phyloP scores from a whole-genome alignment of 1,140 invertebrate genomes.

The Hypsibius dujardini region DNA sequence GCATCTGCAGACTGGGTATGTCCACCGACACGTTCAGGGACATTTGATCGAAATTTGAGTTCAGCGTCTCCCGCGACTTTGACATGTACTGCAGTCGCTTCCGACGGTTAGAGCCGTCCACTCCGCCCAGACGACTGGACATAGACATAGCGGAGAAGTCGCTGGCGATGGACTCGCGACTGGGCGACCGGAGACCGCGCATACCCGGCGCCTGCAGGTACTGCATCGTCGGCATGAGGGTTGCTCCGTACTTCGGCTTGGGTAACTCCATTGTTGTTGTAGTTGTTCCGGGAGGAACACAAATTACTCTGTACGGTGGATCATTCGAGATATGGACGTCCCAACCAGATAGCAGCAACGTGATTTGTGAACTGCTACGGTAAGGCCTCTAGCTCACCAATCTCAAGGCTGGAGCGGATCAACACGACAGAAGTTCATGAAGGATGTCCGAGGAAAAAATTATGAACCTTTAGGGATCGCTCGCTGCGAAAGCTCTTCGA shows the following conservation, averaged over 20 bases:
- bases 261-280: neutral
- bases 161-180: slow-evolving; percentile 60
- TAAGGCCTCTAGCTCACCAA: too few species aligned
- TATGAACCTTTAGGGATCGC: too few species aligned
- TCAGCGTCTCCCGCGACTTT: slow-evolving; percentile 9
- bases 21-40: slow-evolving; percentile 10
- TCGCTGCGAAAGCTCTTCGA: too few species aligned
- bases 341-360: too few species aligned
- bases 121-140: slow-evolving; percentile 37
- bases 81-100: neutral
- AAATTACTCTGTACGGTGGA: too few species aligned
- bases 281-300: too few species aligned
- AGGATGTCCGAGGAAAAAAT: too few species aligned
- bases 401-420: too few species aligned
- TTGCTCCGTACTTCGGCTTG: neutral
- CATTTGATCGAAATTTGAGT: slow-evolving; percentile 1
- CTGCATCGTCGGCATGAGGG: neutral
- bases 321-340: too few species aligned
- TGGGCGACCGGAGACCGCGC: slow-evolving; percentile 46
- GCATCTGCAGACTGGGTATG: neutral
- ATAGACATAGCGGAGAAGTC: slow-evolving; percentile 60
- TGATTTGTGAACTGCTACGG: too few species aligned
- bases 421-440: too few species aligned
- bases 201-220: slow-evolving; percentile 13
- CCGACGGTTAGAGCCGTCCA: neutral